Evolutionary conservation across 2,888 invertebrate genomes (phyloP), one percentile per base, ranked within the genome.

Genomic region (Drosophila niveifrons): DNA sequence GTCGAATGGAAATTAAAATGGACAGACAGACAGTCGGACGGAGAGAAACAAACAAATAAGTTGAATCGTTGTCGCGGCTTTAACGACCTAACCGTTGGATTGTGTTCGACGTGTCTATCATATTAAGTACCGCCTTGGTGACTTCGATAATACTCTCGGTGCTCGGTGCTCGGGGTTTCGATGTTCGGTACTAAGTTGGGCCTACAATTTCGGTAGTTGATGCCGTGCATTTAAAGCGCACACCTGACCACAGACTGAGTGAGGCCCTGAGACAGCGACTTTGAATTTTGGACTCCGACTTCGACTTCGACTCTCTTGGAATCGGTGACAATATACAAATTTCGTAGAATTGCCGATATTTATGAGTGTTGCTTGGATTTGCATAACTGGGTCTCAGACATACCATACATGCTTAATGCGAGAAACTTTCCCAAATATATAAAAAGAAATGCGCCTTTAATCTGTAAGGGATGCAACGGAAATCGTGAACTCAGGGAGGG

Each of bases 341-440:
- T 85, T 85, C 84, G 86, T 86, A 88, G 86, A 84, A 84, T 85
- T 69, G 70, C 78, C 85, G 70, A 87, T 89, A 86, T 89, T 88
- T 88, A 89, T 89, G 85, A 87, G 67, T 76, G 72, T 75, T 61
- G 29, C 76, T 79, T 66, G 66, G 77, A 91, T 91, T 91, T 91
- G 88, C 91, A 91, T 91, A 91, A 90, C 90, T 91, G 89, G 90
- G 90, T 91, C 90, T 89, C 70, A 74, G 85, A 90, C 90, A 88
- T 58, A 69, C 70, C 75, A 13, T 80, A 76, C 88, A 88, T 84
- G 77, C 70, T 78, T 85, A 88, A 57, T 47, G 28, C 41, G 46
- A 58, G 57, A 63, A 80, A 88, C 80, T 88, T 88, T 86, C 79
- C 57, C 78, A 80, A 67, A 11, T 4, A 7, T 4, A 58, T 62